phyloP scores from a whole-genome alignment of 2,888 invertebrate species.

The Temnothorax unifasciatus region DNA sequence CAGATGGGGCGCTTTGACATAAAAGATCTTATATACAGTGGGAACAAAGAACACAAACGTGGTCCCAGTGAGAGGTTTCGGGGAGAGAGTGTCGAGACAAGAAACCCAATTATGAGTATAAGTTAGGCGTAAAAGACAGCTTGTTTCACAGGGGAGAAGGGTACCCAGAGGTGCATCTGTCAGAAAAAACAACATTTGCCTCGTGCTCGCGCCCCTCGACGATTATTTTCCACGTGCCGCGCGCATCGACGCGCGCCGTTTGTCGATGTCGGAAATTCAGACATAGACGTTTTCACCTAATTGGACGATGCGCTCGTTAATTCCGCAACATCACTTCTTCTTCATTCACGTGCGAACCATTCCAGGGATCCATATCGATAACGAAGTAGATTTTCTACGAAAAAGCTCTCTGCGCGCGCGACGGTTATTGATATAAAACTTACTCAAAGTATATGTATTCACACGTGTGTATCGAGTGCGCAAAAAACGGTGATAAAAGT shows the following conservation, averaged over 20 bases:
- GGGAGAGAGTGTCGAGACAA: conserved; percentile 75
- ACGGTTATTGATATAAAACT: conserved; percentile 4
- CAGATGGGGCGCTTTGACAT: conserved; percentile 1
- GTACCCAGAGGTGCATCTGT: conserved; percentile 85
- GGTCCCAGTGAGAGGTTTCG: conserved; percentile 66
- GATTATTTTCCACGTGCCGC: conserved; percentile 58
- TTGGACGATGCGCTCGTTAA: conserved; percentile 38
- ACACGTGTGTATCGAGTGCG: background rate
- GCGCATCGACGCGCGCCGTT: conserved; percentile 6
- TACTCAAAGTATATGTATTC: background rate
- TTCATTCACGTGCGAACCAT: background rate
- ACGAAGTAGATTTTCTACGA: background rate
- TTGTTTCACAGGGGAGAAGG: conserved; percentile 65
- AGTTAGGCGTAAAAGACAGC: conserved; percentile 68
- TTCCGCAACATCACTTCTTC: background rate
- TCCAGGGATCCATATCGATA: background rate
- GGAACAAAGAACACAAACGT: conserved; percentile 47
- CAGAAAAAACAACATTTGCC: conserved; percentile 77
- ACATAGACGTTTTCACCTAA: conserved; percentile 4
- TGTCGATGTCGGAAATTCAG: background rate
- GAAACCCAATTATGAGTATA: conserved; percentile 70
- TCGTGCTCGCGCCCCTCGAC: conserved; percentile 68
- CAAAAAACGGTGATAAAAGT: conserved; percentile 33
- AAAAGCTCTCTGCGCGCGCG: background rate
- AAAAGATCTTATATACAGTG: conserved; percentile 1